Conservation (phyloP, 2,797 vertebrate genomes). For the Lepilemur septentrionalis region DNA sequence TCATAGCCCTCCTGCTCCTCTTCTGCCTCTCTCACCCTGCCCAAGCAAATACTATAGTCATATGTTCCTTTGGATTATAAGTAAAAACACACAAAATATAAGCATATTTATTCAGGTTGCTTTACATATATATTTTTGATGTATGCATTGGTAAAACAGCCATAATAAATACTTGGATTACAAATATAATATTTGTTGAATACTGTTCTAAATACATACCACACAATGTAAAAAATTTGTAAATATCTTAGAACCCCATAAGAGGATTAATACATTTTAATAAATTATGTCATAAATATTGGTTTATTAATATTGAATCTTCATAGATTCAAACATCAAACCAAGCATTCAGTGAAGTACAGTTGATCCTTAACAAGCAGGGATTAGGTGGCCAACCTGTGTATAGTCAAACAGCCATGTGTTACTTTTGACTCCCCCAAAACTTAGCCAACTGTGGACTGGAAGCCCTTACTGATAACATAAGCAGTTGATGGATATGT, state of each 20-base stretch:
- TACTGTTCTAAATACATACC: not conserved
- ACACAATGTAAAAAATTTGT: not conserved
- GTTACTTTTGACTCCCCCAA: not conserved
- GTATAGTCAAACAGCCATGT: not conserved
- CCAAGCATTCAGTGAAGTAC: not conserved
- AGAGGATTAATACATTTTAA: not conserved
- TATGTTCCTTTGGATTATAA: not conserved
- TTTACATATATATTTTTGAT: not conserved
- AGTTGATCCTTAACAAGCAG: not conserved
- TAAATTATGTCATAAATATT: not conserved
- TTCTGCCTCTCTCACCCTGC: not conserved
- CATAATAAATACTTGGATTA: not conserved
- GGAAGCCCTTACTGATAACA: not conserved
- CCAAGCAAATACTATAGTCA: not conserved
- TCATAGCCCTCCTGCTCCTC: accelerated
- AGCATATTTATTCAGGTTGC: not conserved
- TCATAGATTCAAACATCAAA: not conserved
- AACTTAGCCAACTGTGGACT: not conserved
- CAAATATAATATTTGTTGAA: not conserved
- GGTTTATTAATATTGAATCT: not conserved
- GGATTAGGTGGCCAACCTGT: not conserved
- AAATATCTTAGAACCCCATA: not conserved
- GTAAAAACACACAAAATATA: not conserved
- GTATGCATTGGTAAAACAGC: not conserved
- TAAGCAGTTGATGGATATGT: not conserved